These are phyloP conservation scores for Mormyrus proboscirostris DNA, from an alignment of 2,797 vertebrate species.

Conservation along the genomic window DNA sequence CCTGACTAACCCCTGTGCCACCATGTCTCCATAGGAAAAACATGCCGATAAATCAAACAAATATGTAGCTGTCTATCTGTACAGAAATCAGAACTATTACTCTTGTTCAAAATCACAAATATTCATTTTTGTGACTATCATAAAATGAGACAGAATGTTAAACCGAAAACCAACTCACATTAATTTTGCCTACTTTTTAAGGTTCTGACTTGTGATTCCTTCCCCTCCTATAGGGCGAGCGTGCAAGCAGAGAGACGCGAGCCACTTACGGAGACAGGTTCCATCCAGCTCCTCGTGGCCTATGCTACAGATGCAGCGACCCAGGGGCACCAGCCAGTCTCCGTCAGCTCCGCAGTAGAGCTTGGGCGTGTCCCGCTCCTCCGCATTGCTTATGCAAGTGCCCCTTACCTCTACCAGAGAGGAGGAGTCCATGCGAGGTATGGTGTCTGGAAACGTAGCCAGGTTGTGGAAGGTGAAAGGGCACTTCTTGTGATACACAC, in stretches of 20 bases:
- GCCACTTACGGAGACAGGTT: slow-evolving; percentile 80
- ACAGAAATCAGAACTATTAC: neutral
- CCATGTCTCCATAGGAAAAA: neutral
- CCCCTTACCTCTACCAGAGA: slow-evolving; percentile 93
- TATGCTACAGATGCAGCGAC: slow-evolving; percentile 86
- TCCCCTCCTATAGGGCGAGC: neutral
- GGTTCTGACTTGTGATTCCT: neutral
- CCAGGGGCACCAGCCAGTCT: slow-evolving; percentile 93
- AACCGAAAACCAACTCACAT: neutral
- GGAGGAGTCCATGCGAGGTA: slow-evolving; percentile 89
- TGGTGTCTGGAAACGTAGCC: slow-evolving; percentile 89
- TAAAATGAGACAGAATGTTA: neutral
- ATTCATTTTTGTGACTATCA: neutral
- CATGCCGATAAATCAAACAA: neutral
- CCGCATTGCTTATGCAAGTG: slow-evolving; percentile 87
- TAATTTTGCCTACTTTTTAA: neutral
- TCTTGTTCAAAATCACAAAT: neutral
- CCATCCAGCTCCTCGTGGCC: slow-evolving; percentile 87
- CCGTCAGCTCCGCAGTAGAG: slow-evolving; percentile 93
- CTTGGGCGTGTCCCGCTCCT: slow-evolving; percentile 89
- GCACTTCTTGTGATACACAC: slow-evolving; percentile 95
- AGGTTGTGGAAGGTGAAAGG: slow-evolving; percentile 86
- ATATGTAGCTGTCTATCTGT: neutral
- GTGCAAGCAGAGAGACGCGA: neutral
- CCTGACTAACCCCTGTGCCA: neutral